Percentiles rank a stretch among this genome's conserved stretches.
Conservation (phyloP, 2,888 invertebrate genomes). For the Campaea margaritaria region DNA sequence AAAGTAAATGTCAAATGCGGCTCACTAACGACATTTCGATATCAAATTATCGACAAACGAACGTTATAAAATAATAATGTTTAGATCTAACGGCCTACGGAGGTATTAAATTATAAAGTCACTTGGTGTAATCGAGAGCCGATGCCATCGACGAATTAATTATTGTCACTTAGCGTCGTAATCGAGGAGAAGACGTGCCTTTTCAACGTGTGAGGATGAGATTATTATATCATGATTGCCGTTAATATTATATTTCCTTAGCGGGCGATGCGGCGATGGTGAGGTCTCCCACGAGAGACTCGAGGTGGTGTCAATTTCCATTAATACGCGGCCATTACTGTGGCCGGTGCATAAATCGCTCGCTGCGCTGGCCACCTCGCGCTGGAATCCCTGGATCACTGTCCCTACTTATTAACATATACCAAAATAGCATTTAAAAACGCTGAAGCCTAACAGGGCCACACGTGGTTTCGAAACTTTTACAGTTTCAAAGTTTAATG, state of each 20-base stretch:
- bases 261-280: slow-evolving; percentile 53
- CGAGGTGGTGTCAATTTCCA: slow-evolving; percentile 78
- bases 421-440: background rate
- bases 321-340: slow-evolving; percentile 75
- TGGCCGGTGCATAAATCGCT: slow-evolving; percentile 75
- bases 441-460: no score
- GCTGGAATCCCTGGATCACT: slow-evolving; percentile 29
- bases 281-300: slow-evolving; percentile 53
- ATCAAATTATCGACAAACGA: slow-evolving; percentile 32
- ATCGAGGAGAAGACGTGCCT: slow-evolving; percentile 53
- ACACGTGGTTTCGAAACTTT: no score
- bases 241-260: slow-evolving; percentile 80
- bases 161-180: slow-evolving; percentile 59
- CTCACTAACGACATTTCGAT: slow-evolving; percentile 32
- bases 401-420: background rate
- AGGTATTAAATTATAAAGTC: slow-evolving; percentile 49
- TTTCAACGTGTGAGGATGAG: slow-evolving; percentile 71
- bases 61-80: slow-evolving; percentile 45
- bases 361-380: slow-evolving; percentile 64
- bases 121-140: slow-evolving; percentile 52
- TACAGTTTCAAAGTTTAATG: no score
- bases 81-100: slow-evolving; percentile 41
- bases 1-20: slow-evolving; percentile 37
- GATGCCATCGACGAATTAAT: slow-evolving; percentile 63
- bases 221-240: slow-evolving; percentile 76